phyloP scores from a whole-genome alignment of 2,888 invertebrate genomes.

The Drosophila diplacantha region DNA sequence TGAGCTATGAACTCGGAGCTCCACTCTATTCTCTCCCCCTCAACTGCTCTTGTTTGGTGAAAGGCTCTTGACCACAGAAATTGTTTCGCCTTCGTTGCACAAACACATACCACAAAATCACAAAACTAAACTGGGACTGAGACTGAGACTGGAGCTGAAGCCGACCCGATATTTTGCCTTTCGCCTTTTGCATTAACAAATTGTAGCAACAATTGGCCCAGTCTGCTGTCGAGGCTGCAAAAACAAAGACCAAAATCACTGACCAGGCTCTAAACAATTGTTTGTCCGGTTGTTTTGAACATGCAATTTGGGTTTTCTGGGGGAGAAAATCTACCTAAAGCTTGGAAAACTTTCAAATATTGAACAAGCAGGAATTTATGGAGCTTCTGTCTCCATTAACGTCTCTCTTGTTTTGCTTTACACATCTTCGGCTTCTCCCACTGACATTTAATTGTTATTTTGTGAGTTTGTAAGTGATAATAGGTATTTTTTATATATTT shows the following conservation, averaged over 20 bases:
- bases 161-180: slow-evolving; percentile 24
- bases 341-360: slow-evolving; percentile 3
- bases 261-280: slow-evolving; percentile 10
- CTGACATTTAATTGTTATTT: slow-evolving; percentile 3
- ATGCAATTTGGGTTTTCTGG: slow-evolving; percentile 18
- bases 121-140: slow-evolving; percentile 15
- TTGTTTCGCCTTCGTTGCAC: slow-evolving; percentile 34
- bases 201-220: slow-evolving; percentile 56
- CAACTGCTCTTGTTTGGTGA: slow-evolving; percentile 25
- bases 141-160: slow-evolving; percentile 6
- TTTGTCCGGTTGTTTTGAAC: slow-evolving; percentile 14
- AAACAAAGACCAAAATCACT: slow-evolving; percentile 27
- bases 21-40: slow-evolving; percentile 14
- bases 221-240: slow-evolving; percentile 6
- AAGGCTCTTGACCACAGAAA: slow-evolving; percentile 44
- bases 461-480: neutral
- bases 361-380: slow-evolving; percentile 1
- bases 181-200: slow-evolving; percentile 49
- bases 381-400: slow-evolving; percentile 7
- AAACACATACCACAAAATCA: slow-evolving; percentile 34
- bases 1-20: slow-evolving; percentile 38
- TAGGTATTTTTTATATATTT: neutral
- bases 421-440: neutral
- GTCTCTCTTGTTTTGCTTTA: neutral
- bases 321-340: neutral